A percentile compares a stretch with the other conserved stretches of the same genome.
Evolutionary conservation across 2,888 invertebrate genomes (phyloP).

Genomic region (Hyppa rectilinea): DNA sequence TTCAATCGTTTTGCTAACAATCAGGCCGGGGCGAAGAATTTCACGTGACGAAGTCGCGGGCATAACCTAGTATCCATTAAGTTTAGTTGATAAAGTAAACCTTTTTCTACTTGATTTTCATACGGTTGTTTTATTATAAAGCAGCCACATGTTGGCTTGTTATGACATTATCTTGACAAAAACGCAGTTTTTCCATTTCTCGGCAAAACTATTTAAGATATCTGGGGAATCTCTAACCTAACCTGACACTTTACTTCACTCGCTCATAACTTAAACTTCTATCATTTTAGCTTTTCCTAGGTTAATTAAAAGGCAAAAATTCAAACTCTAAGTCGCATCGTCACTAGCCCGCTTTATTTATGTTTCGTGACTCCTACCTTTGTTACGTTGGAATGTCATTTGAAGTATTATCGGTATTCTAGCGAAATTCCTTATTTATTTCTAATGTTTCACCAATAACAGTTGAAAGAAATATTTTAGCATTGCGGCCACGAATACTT

Average conservation of each 20-base stretch:
- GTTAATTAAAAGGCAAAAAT: neutral
- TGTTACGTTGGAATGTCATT: constrained; percentile 85
- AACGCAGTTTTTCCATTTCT: neutral
- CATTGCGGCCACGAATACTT: constrained; percentile 65
- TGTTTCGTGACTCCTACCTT: constrained; percentile 85
- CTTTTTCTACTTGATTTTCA: neutral
- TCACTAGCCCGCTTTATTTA: constrained; percentile 70
- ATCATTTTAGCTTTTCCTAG: neutral
- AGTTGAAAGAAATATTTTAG: constrained; percentile 73
- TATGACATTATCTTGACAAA: neutral
- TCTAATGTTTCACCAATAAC: constrained; percentile 77
- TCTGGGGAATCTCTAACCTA: neutral
- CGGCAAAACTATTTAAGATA: neutral
- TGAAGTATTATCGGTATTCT: constrained; percentile 86
- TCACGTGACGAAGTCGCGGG: no score
- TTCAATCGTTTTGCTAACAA: no score
- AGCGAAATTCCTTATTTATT: constrained; percentile 83
- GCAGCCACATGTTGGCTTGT: no score
- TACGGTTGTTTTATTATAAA: neutral
- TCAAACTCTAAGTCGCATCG: neutral
- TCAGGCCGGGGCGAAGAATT: no score
- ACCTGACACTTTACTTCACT: neutral
- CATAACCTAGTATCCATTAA: no score
- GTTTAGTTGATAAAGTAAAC: no score
- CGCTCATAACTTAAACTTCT: neutral